Conservation (phyloP, 2,113 vertebrate genomes). For the Rafetus swinhoei region DNA sequence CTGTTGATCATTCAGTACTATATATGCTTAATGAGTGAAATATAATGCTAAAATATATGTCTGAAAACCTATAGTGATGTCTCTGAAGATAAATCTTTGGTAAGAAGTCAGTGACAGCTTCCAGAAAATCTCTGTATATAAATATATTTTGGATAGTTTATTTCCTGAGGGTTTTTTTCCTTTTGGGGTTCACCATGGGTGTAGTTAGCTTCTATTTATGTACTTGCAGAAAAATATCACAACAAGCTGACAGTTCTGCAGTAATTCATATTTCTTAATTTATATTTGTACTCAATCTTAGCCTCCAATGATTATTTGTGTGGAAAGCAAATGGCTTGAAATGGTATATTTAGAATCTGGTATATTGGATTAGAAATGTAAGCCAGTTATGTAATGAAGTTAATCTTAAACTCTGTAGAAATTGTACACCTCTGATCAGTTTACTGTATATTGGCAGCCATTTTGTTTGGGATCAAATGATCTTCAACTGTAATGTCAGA, state of each 20-base stretch:
- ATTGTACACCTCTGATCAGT: constrained; percentile 33
- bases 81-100: constrained; percentile 25
- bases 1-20: constrained; percentile 39
- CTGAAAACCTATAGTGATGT: constrained; percentile 23
- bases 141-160: constrained; percentile 6
- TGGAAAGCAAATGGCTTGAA: constrained; percentile 51
- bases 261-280: constrained; percentile 24
- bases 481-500: neutral
- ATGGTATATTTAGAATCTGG: constrained; percentile 63
- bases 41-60: constrained; percentile 37
- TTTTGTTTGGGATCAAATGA: constrained; percentile 11
- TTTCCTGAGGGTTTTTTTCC: neutral
- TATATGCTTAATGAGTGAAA: constrained; percentile 56
- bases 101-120: constrained; percentile 28
- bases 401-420: constrained; percentile 66
- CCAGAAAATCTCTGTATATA: constrained; percentile 27
- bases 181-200: neutral
- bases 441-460: constrained; percentile 5
- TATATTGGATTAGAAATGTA: constrained; percentile 71
- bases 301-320: constrained; percentile 35
- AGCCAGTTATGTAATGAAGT: constrained; percentile 64
- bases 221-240: neutral
- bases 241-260: neutral
- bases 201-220: neutral
- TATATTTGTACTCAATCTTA: constrained; percentile 24